phyloP scores from a whole-genome alignment of 2,888 invertebrate species.

The Colostygia pectinataria region DNA sequence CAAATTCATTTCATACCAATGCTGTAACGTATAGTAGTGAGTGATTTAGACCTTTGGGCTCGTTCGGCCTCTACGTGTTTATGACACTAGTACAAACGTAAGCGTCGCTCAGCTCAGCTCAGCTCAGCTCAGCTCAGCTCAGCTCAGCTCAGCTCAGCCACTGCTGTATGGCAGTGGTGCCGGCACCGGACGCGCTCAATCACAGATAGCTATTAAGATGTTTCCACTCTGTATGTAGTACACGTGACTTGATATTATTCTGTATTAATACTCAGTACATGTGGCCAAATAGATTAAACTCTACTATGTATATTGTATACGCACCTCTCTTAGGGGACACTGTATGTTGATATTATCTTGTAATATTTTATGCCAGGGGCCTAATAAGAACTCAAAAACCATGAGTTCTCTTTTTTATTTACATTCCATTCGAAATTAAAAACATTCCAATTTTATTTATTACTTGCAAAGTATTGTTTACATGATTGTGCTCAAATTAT shows the following conservation, averaged over 20 bases:
- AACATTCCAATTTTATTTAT: slow-evolving; percentile 38
- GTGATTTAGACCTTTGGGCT: too few relatives aligned
- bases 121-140: too few relatives aligned
- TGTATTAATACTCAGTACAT: slow-evolving; percentile 40
- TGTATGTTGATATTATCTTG: slow-evolving; percentile 2
- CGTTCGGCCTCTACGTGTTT: too few relatives aligned
- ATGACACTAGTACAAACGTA: too few relatives aligned
- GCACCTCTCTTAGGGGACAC: slow-evolving; percentile 1
- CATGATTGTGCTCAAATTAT: slow-evolving; percentile 47
- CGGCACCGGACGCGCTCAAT: slow-evolving; percentile 30
- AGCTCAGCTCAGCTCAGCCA: too few relatives aligned
- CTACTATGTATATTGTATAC: slow-evolving; percentile 32
- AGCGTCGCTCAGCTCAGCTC: too few relatives aligned
- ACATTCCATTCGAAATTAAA: slow-evolving; percentile 28
- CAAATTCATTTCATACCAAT: slow-evolving; percentile 81
- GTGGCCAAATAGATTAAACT: slow-evolving; percentile 54
- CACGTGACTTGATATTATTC: slow-evolving; percentile 17
- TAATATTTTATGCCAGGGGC: slow-evolving; percentile 5
- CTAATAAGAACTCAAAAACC: neutral
- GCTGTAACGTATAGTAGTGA: slow-evolving; percentile 67
- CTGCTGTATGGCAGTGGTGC: too few relatives aligned
- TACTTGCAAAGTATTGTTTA: slow-evolving; percentile 28
- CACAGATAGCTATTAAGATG: slow-evolving; percentile 22
- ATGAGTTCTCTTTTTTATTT: slow-evolving; percentile 7
- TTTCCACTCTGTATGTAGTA: slow-evolving; percentile 13